Base-by-base conservation (phyloP, 2,888 invertebrate genomes). In the Ophion ellenae region DNA sequence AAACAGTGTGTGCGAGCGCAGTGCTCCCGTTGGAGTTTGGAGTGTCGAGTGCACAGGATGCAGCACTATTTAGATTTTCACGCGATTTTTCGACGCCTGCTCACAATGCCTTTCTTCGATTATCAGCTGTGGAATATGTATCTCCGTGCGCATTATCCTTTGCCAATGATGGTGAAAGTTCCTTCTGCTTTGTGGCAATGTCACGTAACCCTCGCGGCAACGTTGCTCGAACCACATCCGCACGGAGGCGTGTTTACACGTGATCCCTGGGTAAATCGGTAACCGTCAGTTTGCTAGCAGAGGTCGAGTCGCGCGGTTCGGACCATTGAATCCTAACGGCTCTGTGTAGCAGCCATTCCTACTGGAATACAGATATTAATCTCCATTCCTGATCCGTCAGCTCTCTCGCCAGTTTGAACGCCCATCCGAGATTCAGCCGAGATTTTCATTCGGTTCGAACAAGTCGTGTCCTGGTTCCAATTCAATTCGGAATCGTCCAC, bases 211-310 rank as follows among this genome's bases (percentile, higher is more conserved):
- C 32, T 32, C 32, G 32, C 2, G 32, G 32, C 2, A 32, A 32
- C 32, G 32, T 32, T 32, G 32, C 32, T 32, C 24, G 59, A 45
- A 36, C 61, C 24, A 28, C 63, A 6, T 53, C 59, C 53, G 36
- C 17, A 32, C 40, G 66, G 84, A 89, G 87, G 89, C 89, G 74
- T 89, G 89, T 89, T 87, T 86, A 86, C 87, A 81, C 71, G 70
- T 73, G 76, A 85, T 89, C 88, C 88, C 88, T 75, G 20, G 86
- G 74, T 87, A 89, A 88, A 89, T 90, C 88, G 83, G 87, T 89
- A 86, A 88, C 84, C 86, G 88, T 88, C 87, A 86, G 83, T 87
- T 83, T 73, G 70, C 17, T 63, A 28, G 24, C 47, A 59, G 40
- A 57, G 79, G 40, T 80, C 64, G 11, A 61, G 24, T 24, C 11